Evolutionary conservation across 1,140 invertebrate genomes (phyloP), one percentile per base, ranked within the genome.

Genomic region (Euwallacea fornicatus): DNA sequence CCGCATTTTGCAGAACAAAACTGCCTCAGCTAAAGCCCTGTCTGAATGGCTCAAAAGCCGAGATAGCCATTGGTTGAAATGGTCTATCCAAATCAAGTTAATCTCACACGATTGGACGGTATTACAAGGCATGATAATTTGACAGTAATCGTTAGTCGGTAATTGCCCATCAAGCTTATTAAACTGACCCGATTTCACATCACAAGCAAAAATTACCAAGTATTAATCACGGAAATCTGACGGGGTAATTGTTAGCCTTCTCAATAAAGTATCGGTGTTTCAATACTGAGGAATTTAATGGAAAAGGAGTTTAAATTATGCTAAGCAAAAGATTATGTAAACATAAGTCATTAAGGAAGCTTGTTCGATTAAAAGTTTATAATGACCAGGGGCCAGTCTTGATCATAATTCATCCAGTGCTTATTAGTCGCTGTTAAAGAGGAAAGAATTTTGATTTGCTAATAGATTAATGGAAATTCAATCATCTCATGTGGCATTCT

Each of bases 151-250:
- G 16, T 16, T 10, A 58, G 21, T 11, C 10, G 21, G 42, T 61
- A 61, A 42, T 61, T 61, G 42, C 59, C 59, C 9, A 44, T n/a
- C 42, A 61, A 42, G 11, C 33, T 61, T 41, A 61, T 42, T 44
- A 59, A 13, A 15, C 21, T 59, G 56, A 59, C 56, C 56, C 21
- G 21, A 59, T 59, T 59, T 33, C 21, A 33, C 21, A 21, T 50
- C 13, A 33, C 55, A 58, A 58, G 42, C 59, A 61, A 61, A 61
- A 61, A 61, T 61, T 61, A 61, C 42, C 11, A 43, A 61, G 59
- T 61, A 61, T 61, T 61, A 61, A 61, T 61, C 59, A 61, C 10
- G 11, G 21, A 43, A 42, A 42, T 61, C 59, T 61, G 59, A 61
- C 59, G 42, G 10, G 59, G 42, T 61, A 61, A 61, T 61, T 61